Percentiles rank a stretch among this genome's conserved stretches.
These are phyloP conservation scores for Labeo catla DNA, from an alignment of 2,113 vertebrate genomes.

Conservation along the genomic window DNA sequence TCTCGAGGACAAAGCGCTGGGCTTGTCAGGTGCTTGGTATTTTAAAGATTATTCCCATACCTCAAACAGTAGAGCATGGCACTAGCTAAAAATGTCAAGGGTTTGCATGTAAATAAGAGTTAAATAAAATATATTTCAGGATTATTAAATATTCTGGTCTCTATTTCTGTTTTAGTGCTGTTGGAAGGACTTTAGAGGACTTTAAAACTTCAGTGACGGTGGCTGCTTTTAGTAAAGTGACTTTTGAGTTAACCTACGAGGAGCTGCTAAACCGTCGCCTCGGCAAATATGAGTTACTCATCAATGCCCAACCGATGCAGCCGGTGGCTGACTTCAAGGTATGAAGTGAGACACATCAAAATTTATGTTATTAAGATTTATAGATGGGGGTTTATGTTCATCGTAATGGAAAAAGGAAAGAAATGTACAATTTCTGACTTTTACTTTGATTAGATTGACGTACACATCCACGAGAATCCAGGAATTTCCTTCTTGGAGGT, in stretches of 20 bases:
- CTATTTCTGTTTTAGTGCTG: conserved; percentile 74
- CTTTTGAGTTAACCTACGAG: conserved; percentile 90
- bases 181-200: conserved; percentile 90
- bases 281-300: conserved; percentile 86
- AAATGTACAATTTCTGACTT: not conserved
- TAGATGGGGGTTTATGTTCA: not conserved
- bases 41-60: not conserved
- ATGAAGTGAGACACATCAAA: not conserved
- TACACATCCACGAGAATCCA: conserved; percentile 84
- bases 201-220: conserved; percentile 89
- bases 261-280: conserved; percentile 86
- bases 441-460: conserved; percentile 77
- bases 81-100: not conserved
- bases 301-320: conserved; percentile 88
- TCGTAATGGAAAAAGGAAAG: not conserved
- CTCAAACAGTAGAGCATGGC: not conserved
- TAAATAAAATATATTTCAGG: not conserved
- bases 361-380: not conserved
- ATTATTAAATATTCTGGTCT: not conserved
- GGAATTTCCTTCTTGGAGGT: conserved; percentile 82
- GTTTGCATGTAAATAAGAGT: not conserved
- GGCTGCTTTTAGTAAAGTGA: conserved; percentile 85
- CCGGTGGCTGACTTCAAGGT: conserved; percentile 81
- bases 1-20: conserved; percentile 88
- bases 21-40: conserved; percentile 82